A percentile compares a stretch with the other conserved stretches of the same genome.
phyloP scores from a whole-genome alignment of 2,797 vertebrate genomes.

The Onychomys arenicola region DNA sequence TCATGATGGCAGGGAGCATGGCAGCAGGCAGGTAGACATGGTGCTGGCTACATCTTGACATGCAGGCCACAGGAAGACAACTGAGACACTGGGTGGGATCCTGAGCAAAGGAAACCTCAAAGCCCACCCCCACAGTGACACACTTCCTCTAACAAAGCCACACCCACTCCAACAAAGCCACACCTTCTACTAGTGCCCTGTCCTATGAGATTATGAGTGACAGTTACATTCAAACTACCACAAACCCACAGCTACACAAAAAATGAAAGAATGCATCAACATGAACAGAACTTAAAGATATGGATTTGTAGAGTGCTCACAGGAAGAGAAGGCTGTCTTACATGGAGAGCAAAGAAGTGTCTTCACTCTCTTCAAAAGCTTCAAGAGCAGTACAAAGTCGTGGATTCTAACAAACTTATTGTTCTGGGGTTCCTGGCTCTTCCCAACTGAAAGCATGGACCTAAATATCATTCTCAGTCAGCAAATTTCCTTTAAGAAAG shows the following conservation, averaged over 20 bases:
- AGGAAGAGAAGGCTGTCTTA: background rate
- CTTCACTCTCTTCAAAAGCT: constrained; percentile 28
- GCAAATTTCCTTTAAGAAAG: constrained; percentile 13
- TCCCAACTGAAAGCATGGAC: constrained; percentile 37
- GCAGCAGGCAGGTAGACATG: background rate
- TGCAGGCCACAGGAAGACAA: background rate
- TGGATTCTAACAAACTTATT: constrained; percentile 21
- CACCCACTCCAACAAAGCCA: background rate
- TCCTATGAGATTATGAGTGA: background rate
- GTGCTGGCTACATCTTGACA: background rate
- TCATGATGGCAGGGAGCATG: background rate
- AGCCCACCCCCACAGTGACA: background rate
- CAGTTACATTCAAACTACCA: background rate
- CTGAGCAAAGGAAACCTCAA: background rate
- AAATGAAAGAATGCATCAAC: background rate
- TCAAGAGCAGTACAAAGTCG: background rate
- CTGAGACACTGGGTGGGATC: background rate
- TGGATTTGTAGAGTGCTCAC: background rate
- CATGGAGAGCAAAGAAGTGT: background rate
- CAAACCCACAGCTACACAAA: background rate
- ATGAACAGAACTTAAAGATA: background rate
- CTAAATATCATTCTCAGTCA: constrained; percentile 18
- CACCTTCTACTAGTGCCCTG: background rate
- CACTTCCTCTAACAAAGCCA: background rate
- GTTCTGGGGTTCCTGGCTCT: constrained; percentile 2